Conservation (phyloP, 2,113 vertebrate genomes). For the Dicentrarchus labrax region DNA sequence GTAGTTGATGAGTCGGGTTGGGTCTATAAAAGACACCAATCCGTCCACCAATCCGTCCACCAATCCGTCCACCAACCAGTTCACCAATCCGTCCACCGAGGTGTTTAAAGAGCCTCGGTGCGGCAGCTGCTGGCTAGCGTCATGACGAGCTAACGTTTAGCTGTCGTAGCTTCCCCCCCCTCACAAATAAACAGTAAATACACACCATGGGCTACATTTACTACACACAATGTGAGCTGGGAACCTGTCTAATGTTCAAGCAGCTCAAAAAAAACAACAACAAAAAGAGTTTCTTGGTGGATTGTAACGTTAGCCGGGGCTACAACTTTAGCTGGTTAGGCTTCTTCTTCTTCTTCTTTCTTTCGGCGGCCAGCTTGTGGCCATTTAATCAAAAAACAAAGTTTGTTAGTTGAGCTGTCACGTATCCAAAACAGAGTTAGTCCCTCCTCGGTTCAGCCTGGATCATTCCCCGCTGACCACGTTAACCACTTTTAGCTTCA, state of each 20-base stretch:
- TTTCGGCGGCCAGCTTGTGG: slow-evolving; percentile 27
- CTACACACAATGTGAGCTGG: not conserved
- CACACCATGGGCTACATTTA: not conserved
- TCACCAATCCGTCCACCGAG: no score
- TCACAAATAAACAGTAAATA: no score
- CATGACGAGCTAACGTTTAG: slow-evolving; percentile 20
- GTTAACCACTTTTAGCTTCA: not conserved
- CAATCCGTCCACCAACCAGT: no score
- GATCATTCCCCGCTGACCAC: not conserved
- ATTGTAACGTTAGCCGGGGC: slow-evolving; percentile 14
- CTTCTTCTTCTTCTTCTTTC: no score
- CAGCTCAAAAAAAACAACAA: no score
- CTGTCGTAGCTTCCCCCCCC: not conserved
- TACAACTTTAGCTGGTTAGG: slow-evolving; percentile 65
- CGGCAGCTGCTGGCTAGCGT: slow-evolving; percentile 43
- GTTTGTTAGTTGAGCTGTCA: slow-evolving; percentile 5
- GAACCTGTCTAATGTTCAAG: not conserved
- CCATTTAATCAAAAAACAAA: slow-evolving; percentile 9
- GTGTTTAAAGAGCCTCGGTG: slow-evolving; percentile 22
- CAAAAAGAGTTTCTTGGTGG: not conserved
- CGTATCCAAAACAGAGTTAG: not conserved
- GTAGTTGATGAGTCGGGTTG: not conserved
- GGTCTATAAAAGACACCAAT: no score
- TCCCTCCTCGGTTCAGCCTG: fast-evolving
- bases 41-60: no score